These are phyloP conservation scores for Caenorhabditis drosophilae DNA, from an alignment of 2,888 invertebrate species.

Conservation along the genomic window DNA sequence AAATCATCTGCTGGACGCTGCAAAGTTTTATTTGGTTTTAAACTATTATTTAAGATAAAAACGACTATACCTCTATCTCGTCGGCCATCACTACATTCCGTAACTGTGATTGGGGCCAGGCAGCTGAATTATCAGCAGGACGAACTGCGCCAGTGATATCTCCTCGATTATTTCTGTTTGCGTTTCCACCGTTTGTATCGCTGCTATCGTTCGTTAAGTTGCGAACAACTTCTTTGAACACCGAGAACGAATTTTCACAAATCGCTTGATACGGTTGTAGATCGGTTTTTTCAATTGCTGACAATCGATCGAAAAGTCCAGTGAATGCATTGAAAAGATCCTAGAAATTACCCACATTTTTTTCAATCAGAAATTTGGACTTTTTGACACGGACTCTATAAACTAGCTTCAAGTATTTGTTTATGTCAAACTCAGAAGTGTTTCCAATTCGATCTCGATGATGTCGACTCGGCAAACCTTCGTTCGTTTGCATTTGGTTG, in stretches of 20 bases:
- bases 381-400: conserved; percentile 11
- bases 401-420: conserved; percentile 35
- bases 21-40: background rate
- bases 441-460: conserved; percentile 3
- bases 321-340: conserved; percentile 40
- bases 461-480: background rate
- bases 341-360: conserved; percentile 4
- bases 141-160: background rate
- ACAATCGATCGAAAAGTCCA: conserved; percentile 32
- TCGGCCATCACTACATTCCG: background rate
- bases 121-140: conserved; percentile 1
- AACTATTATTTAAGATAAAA: background rate
- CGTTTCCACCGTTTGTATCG: no score
- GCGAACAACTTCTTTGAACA: conserved; percentile 47
- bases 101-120: no score
- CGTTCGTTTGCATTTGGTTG: conserved; percentile 1
- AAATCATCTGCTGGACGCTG: background rate
- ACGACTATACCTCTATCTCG: background rate
- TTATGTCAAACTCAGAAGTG: conserved; percentile 18
- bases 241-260: conserved; percentile 42
- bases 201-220: no score
- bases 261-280: conserved; percentile 27
- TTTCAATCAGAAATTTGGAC: background rate
- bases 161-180: background rate
- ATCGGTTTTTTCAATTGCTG: conserved; percentile 26